phyloP scores from a whole-genome alignment of 53 echinoderm and acorn worm species.

The Apostichopus leukothele region DNA sequence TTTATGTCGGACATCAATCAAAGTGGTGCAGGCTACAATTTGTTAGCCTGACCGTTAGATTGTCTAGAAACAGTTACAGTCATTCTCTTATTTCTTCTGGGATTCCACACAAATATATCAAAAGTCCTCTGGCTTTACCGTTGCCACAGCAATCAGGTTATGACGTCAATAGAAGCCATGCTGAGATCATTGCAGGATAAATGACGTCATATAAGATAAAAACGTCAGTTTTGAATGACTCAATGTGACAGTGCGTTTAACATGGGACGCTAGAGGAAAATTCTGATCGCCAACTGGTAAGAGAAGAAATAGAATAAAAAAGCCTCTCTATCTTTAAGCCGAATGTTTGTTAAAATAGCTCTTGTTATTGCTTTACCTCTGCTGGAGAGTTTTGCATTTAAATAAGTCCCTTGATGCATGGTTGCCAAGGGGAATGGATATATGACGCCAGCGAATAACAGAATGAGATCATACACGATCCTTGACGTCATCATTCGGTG shows the following conservation, averaged over 20 bases:
- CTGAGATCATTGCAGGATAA: neutral
- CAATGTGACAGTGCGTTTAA: no score
- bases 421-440: neutral
- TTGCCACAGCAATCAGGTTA: neutral
- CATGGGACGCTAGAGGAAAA: no score
- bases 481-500: neutral
- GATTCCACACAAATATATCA: neutral
- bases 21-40: neutral
- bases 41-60: neutral
- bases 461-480: neutral
- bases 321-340: no score
- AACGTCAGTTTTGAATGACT: no score
- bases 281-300: no score
- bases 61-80: neutral
- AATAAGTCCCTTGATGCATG: neutral
- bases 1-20: conserved; percentile 1
- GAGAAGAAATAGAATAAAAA: no score
- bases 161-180: neutral
- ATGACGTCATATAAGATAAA: neutral
- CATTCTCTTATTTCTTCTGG: neutral
- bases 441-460: neutral
- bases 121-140: neutral
- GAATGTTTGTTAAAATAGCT: no score
- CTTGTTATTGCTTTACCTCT: no score
- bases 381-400: neutral